These are phyloP conservation scores for Grapholita molesta DNA, from an alignment of 1,140 invertebrate genomes.

Conservation along the genomic window DNA sequence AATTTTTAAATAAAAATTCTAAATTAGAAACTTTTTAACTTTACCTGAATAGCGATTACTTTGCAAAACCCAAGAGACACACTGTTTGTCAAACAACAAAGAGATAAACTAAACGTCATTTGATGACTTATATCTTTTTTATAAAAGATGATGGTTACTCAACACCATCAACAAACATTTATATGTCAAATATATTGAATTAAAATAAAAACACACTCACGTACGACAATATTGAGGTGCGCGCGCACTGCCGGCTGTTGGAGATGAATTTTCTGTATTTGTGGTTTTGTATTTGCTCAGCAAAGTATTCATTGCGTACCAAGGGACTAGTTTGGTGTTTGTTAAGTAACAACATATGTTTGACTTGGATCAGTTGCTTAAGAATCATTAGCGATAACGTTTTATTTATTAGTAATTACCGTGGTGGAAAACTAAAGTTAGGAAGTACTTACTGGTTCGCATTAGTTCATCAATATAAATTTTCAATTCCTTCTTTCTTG, in stretches of 20 bases:
- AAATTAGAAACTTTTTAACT: too few species aligned
- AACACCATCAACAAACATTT: neutral
- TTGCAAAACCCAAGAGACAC: too few species aligned
- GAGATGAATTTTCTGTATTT: conserved; percentile 7
- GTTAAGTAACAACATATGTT: conserved; percentile 14
- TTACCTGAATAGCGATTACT: too few species aligned
- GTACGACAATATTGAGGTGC: neutral
- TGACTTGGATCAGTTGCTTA: conserved; percentile 10
- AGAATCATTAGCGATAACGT: neutral
- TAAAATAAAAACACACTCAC: neutral
- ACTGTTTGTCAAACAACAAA: too few species aligned
- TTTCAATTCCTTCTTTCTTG: too few species aligned
- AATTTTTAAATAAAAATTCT: too few species aligned
- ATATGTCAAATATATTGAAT: neutral
- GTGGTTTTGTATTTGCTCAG: conserved; percentile 10
- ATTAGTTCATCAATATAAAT: too few species aligned
- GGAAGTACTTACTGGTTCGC: too few species aligned
- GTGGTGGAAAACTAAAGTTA: neutral
- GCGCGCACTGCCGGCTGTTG: conserved; percentile 9
- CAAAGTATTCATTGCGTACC: conserved; percentile 8
- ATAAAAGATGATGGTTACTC: neutral
- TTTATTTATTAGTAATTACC: neutral
- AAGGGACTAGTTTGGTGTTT: conserved; percentile 12
- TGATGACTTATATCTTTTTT: too few species aligned
- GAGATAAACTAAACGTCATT: too few species aligned